phyloP scores from a whole-genome alignment of 2,888 invertebrate genomes.

The Eupithecia dodoneata region DNA sequence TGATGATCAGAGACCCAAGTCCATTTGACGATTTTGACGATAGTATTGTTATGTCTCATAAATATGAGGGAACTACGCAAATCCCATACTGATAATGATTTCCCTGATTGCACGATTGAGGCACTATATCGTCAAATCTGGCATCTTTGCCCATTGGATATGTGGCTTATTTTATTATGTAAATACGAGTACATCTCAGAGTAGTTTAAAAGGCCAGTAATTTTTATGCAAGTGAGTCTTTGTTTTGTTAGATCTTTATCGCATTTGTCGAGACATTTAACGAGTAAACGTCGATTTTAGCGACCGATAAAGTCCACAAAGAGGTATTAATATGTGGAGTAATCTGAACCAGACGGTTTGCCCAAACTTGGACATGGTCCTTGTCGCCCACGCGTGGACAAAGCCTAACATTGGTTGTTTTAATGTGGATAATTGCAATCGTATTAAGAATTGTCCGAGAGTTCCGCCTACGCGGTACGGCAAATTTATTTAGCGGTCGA shows the following conservation, averaged over 20 bases:
- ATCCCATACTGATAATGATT: too few relatives aligned
- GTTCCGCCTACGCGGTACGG: slow-evolving; percentile 62
- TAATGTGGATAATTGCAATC: slow-evolving; percentile 78
- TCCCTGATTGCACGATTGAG: too few relatives aligned
- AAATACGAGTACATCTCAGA: not conserved
- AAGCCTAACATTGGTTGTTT: slow-evolving; percentile 67
- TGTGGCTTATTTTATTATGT: too few relatives aligned
- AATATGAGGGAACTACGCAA: too few relatives aligned
- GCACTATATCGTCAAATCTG: too few relatives aligned
- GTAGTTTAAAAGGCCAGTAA: not conserved
- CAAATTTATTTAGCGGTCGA: slow-evolving; percentile 27
- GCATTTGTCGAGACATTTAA: slow-evolving; percentile 37
- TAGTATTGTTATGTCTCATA: too few relatives aligned
- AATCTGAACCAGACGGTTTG: slow-evolving; percentile 67
- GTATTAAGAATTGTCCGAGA: slow-evolving; percentile 72
- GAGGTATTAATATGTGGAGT: slow-evolving; percentile 59
- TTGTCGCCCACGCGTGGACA: slow-evolving; percentile 69
- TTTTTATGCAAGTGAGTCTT: slow-evolving; percentile 21
- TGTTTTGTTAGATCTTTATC: slow-evolving; percentile 36
- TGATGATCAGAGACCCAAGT: too few relatives aligned
- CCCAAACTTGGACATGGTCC: slow-evolving; percentile 73
- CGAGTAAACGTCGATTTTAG: slow-evolving; percentile 40
- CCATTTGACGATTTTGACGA: too few relatives aligned
- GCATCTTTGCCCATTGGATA: too few relatives aligned
- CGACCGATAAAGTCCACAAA: slow-evolving; percentile 52